These are phyloP conservation scores for Magallana angulata DNA, from an alignment of 1,140 invertebrate species.

Conservation along the genomic window DNA sequence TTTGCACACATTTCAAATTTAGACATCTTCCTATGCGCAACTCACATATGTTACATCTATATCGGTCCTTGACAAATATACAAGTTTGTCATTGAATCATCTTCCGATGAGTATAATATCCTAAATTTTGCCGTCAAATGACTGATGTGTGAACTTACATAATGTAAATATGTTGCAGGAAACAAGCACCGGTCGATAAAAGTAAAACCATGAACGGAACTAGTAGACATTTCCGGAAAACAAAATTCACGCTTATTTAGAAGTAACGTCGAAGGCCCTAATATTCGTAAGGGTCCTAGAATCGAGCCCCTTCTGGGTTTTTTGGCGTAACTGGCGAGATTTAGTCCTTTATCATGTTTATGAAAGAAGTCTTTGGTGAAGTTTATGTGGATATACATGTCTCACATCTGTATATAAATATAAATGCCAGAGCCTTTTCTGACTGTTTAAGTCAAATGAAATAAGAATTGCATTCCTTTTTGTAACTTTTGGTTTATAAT, in stretches of 20 bases:
- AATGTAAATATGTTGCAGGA: background rate
- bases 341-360: no score
- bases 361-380: no score
- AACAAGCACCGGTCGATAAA: background rate
- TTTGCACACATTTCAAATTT: background rate
- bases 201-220: background rate
- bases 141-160: background rate
- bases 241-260: background rate
- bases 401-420: no score
- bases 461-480: no score
- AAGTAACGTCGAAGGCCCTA: no score
- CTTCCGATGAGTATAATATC: background rate
- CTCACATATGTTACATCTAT: background rate
- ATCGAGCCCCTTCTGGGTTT: no score
- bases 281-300: no score
- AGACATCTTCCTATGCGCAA: slow-evolving; percentile 3
- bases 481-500: no score
- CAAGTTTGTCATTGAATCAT: background rate
- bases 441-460: no score
- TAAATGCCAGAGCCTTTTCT: no score
- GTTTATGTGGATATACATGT: no score
- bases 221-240: background rate
- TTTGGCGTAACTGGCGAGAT: no score
- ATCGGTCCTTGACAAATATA: background rate
- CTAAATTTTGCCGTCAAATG: slow-evolving; percentile 23